Base-by-base conservation (phyloP, 30 jellyfish, hydroid and myxozoan species). In the Calvadosia cruxmelitensis region DNA sequence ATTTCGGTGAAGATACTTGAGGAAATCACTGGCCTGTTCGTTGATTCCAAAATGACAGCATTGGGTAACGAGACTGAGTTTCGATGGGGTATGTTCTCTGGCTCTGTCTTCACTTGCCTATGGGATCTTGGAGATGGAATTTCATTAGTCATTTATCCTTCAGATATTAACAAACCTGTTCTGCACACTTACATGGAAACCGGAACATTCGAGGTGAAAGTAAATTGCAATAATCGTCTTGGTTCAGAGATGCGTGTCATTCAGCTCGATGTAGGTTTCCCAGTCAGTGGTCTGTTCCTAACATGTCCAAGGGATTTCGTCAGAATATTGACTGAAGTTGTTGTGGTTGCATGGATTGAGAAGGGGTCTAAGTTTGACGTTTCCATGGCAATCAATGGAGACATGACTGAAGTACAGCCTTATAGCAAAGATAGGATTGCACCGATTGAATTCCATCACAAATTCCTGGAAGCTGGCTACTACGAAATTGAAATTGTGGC, bases 51-150 rank as follows among this genome's bases (percentile, higher is more conserved):
- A 24, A 71, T 81, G 49, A 78, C 94, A 3, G 71, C 81, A 0
- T 73, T 77, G 31, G 93, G 93, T 2, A 73, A 91, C 35, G 52
- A 30, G 16, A 57, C 95, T 1, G 27, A 33, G 0, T 25, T 91
- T 27, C 33, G 71, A 0, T 32, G 84, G 2, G 27, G 71, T n/a
- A 77, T 91, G 99, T 42, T 33, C 12, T 29, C 75, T 31, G 99
- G 99, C 31, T 72, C 86, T 23, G 70, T 82, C 26, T 82, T 51
- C 62, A 50, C 72, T 57, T 91, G 99, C 36, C 75, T 73, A 3
- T 82, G 92, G 95, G 72, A 64, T 26, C 69, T 91, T 29, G 95
- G 99, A 1, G 94, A 91, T 63, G 95, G 95, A 2, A 53, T 52
- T 16, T 25, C 26, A 48, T 53, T 29, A 1, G 73, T 35, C 35